These are phyloP conservation scores for Saccostrea cuccullata DNA, from an alignment of 1,140 invertebrate genomes.

Conservation along the genomic window DNA sequence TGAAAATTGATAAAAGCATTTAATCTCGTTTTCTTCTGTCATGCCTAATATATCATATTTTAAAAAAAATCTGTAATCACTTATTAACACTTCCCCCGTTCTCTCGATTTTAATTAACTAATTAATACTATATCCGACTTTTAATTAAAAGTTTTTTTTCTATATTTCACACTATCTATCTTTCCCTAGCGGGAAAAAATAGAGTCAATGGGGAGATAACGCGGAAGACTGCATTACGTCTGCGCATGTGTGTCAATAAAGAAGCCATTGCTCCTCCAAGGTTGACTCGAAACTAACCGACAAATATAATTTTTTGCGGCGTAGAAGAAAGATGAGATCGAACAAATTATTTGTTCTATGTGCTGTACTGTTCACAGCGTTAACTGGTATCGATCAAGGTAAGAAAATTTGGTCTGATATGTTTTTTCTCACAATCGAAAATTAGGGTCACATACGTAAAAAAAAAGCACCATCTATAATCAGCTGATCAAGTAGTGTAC, in stretches of 20 bases:
- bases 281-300: not conserved
- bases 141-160: no score
- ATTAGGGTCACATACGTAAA: constrained; percentile 1
- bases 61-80: no score
- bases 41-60: no score
- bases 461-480: not conserved
- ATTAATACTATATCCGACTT: no score
- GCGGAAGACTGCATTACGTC: not conserved
- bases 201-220: constrained; percentile 3
- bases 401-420: not conserved
- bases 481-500: constrained; percentile 18
- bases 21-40: no score
- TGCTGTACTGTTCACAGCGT: not conserved
- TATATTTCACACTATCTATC: no score
- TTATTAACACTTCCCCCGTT: no score
- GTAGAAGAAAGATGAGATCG: not conserved
- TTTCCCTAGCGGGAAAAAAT: not conserved
- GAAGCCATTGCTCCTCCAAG: constrained; percentile 5
- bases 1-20: no score
- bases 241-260: constrained; percentile 19
- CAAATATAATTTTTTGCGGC: not conserved
- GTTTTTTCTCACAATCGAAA: not conserved
- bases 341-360: not conserved
- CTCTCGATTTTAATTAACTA: no score
- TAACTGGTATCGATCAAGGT: not conserved